Evolutionary conservation across 1,140 invertebrate species (phyloP).

Genomic region (Neodiprion fabricii): DNA sequence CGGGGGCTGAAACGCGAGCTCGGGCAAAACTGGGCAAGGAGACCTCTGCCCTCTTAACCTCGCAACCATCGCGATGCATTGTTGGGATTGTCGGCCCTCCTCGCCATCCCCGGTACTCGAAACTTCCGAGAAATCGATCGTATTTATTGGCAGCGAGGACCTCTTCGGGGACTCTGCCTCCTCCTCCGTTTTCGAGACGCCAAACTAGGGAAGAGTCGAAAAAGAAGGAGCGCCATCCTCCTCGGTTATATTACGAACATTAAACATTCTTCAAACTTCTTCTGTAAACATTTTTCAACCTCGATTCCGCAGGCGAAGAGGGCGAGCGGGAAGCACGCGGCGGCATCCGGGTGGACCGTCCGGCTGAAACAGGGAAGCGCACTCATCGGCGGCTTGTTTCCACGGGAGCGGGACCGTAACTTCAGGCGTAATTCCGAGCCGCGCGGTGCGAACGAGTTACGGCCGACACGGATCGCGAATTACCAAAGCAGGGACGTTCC

Average conservation of each 20-base stretch:
- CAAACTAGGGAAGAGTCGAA: no score
- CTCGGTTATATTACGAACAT: no score
- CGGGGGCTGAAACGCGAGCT: no score
- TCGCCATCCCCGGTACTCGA: no score
- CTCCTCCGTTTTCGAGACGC: neutral
- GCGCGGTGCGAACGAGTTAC: conserved; percentile 49
- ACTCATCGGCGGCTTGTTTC: conserved; percentile 56
- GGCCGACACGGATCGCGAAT: conserved; percentile 58
- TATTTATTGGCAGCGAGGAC: neutral
- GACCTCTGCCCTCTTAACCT: no score
- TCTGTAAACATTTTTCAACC: neutral
- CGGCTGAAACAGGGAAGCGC: conserved; percentile 54
- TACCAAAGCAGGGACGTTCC: conserved; percentile 38
- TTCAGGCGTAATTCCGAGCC: conserved; percentile 52
- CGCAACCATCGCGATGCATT: no score
- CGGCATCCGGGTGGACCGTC: conserved; percentile 21
- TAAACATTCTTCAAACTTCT: no score
- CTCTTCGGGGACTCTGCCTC: neutral
- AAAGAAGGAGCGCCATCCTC: no score
- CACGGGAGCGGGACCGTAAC: conserved; percentile 49
- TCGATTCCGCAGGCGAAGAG: neutral
- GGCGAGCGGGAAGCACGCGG: neutral
- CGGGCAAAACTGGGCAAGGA: no score
- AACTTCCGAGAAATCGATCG: no score
- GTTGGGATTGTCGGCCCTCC: no score